A percentile compares a stretch with the other conserved stretches of the same genome.
Evolutionary conservation across 2,113 vertebrate genomes (phyloP).

Genomic region (Porphyrio hochstetteri): DNA sequence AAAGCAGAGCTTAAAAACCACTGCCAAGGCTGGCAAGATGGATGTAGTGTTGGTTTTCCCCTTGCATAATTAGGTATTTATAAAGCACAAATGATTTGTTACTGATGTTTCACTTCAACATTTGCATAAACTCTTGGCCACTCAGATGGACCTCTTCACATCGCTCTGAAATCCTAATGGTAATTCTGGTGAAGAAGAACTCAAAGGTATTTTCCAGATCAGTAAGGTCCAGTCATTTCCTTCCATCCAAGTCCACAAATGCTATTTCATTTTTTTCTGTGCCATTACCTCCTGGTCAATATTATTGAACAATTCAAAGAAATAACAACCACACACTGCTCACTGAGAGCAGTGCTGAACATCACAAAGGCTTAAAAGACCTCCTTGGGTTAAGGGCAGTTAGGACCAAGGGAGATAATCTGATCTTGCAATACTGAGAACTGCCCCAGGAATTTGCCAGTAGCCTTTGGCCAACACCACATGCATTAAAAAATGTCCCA

Average conservation of each 20-base stretch:
- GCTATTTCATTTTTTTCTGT: background rate
- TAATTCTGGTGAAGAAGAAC: background rate
- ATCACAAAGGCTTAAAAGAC: background rate
- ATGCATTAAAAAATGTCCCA: background rate
- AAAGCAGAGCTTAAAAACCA: conserved; percentile 51
- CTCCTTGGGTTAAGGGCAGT: background rate
- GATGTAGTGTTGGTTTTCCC: conserved; percentile 34
- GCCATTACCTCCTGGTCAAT: conserved; percentile 16
- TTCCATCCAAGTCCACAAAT: background rate
- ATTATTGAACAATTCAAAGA: conserved; percentile 16
- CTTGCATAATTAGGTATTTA: conserved; percentile 72
- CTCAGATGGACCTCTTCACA: conserved; percentile 54
- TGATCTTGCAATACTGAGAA: background rate
- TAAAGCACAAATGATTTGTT: conserved; percentile 68
- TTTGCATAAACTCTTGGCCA: conserved; percentile 74
- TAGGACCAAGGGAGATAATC: background rate
- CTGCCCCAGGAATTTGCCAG: accelerated
- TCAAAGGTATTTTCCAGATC: conserved; percentile 49
- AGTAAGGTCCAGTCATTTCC: conserved; percentile 24
- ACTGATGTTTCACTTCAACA: conserved; percentile 62
- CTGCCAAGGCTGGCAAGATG: conserved; percentile 50
- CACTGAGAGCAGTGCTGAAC: background rate
- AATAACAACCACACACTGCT: background rate
- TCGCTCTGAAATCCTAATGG: conserved; percentile 13
- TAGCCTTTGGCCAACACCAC: background rate